Evolutionary conservation across 2,888 invertebrate species (phyloP).

Genomic region (Anaspis maculata): DNA sequence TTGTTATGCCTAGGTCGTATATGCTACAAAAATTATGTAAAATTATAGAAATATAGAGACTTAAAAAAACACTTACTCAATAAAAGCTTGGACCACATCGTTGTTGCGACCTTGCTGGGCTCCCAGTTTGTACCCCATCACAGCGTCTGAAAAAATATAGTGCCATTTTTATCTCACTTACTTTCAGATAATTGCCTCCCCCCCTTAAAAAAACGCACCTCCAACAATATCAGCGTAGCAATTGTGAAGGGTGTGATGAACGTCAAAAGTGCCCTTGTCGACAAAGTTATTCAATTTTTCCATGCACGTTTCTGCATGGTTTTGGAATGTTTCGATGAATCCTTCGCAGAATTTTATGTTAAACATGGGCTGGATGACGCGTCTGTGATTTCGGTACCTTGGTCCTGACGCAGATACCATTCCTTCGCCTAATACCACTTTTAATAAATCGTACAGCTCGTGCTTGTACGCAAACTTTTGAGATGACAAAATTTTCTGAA

Average conservation of each 20-base stretch:
- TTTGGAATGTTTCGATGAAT: neutral
- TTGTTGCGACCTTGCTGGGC: neutral
- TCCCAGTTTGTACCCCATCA: neutral
- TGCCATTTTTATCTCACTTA: neutral
- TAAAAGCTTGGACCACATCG: neutral
- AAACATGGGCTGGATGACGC: neutral
- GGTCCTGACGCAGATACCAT: neutral
- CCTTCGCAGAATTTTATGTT: neutral
- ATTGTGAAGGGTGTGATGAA: neutral
- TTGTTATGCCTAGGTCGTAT: neutral
- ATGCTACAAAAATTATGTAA: neutral
- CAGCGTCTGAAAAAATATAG: neutral
- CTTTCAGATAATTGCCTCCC: no score
- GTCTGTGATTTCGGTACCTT: neutral
- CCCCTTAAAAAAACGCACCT: no score
- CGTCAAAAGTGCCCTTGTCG: neutral
- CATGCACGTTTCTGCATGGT: neutral
- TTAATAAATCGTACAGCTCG: neutral
- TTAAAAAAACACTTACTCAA: neutral
- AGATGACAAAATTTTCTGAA: neutral
- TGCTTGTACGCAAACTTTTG: neutral
- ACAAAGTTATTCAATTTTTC: neutral
- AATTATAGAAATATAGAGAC: neutral
- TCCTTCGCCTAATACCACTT: neutral
- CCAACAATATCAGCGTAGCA: neutral